These are phyloP conservation scores for Adrianichthys oophorus DNA, from an alignment of 2,797 vertebrate genomes.

Conservation along the genomic window DNA sequence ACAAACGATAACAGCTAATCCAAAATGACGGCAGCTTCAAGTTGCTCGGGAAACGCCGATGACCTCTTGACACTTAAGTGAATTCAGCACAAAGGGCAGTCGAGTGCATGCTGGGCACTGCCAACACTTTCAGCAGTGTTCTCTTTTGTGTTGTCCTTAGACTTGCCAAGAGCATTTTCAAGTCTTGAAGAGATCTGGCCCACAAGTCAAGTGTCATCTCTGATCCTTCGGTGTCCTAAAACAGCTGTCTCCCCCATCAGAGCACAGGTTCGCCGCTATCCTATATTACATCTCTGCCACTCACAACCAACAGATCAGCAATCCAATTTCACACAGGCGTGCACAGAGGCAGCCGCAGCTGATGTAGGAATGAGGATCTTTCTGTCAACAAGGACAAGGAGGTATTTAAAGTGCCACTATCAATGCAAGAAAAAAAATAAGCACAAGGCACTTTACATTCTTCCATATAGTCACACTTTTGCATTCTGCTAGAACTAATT, in stretches of 20 bases:
- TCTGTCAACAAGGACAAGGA: slow-evolving; percentile 61
- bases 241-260: slow-evolving; percentile 59
- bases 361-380: slow-evolving; percentile 59
- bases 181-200: slow-evolving; percentile 41
- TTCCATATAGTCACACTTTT: too few relatives aligned
- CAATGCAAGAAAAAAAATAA: too few relatives aligned
- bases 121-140: slow-evolving; percentile 3
- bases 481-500: too few relatives aligned
- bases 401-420: slow-evolving; percentile 51
- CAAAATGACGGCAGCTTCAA: slow-evolving; percentile 47
- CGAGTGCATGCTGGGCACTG: not conserved
- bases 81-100: slow-evolving; percentile 37
- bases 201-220: slow-evolving; percentile 47
- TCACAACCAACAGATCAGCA: slow-evolving; percentile 76
- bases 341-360: slow-evolving; percentile 60
- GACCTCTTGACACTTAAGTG: slow-evolving; percentile 37
- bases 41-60: slow-evolving; percentile 40
- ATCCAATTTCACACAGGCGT: slow-evolving; percentile 81
- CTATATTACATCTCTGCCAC: slow-evolving; percentile 75
- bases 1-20: slow-evolving; percentile 49
- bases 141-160: slow-evolving; percentile 38
- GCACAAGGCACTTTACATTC: too few relatives aligned
- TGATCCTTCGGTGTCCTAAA: slow-evolving; percentile 59
- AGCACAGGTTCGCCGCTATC: slow-evolving; percentile 63
- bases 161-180: slow-evolving; percentile 43